These are phyloP conservation scores for Hipparchia sbordonii DNA, from an alignment of 2,888 invertebrate genomes.

Conservation along the genomic window DNA sequence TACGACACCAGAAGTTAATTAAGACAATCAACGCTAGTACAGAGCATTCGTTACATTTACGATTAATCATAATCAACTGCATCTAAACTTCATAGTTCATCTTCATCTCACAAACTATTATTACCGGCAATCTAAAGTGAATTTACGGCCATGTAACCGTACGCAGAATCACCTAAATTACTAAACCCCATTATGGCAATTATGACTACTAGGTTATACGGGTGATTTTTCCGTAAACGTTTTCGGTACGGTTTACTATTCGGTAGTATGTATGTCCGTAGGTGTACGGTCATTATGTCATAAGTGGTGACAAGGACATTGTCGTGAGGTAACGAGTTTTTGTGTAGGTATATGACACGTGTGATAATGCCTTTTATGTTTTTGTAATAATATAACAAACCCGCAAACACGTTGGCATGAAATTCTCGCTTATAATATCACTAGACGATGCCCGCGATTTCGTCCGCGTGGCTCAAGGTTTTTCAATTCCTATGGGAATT, in stretches of 20 bases:
- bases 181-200: background rate
- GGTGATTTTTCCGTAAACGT: constrained; percentile 6
- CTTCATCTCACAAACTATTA: constrained; percentile 7
- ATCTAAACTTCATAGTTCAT: constrained; percentile 25
- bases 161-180: background rate
- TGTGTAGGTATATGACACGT: constrained; percentile 30
- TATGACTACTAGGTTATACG: background rate
- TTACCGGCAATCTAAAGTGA: constrained; percentile 2
- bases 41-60: background rate
- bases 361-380: constrained; percentile 15
- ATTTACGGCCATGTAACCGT: background rate
- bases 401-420: no score
- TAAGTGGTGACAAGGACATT: constrained; percentile 43
- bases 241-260: constrained; percentile 3
- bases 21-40: background rate
- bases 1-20: background rate
- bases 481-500: no score
- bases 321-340: constrained; percentile 35
- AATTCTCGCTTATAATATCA: no score
- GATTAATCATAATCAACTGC: constrained; percentile 34
- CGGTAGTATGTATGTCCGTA: constrained; percentile 30
- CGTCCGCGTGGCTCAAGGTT: no score
- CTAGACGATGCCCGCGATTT: no score
- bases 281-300: constrained; percentile 41
- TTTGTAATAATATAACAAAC: no score